Evolutionary conservation across 2,797 vertebrate species (phyloP), one percentile per base, ranked within the genome.

Genomic region (Microctenopoma lineatum): DNA sequence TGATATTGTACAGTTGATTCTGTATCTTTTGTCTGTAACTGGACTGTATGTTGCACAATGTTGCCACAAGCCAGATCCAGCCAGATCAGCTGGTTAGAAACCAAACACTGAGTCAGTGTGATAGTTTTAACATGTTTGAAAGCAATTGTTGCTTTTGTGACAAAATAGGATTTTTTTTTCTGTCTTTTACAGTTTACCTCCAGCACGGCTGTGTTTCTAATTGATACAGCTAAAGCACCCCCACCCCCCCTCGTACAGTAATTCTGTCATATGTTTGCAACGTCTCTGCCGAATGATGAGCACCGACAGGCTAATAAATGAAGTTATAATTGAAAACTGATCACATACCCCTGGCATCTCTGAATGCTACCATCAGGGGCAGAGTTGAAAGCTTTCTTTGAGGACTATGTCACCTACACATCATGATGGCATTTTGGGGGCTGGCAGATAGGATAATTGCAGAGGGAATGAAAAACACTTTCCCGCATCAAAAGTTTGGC

Each of bases 371-470:
- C 82, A 79, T 71, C 12, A n/a, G 42, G 12, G 34, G 51, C 48
- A 8, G 47, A 58, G 84, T 66, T 67, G 83, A 81, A 71, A 13
- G 77, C 65, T 57, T 83, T 66, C 55, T 77, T 84, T 77, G 53
- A 77, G 53, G 47, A 16, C 48, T 4, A 36, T 34, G 60, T 62
- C 75, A 73, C 76, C 72, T 66, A 14, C 48, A 41, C 54, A 46
- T 70, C 81, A 36, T 7, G 5, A 54, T 39, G 18, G 3, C 64
- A 4, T 34, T 46, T 70, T n/a, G 36, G 39, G 60, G 8, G 44
- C 58, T 26, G 73, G 52, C 46, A 55, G 73, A 74, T 59, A 51
- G 74, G 75, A 78, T 87, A 81, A 86, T 86, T 89, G 60, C 71
- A 75, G 54, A 57, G 50, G 8, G 8, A 61, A 54, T 25, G 12